Percentiles rank a stretch among this genome's conserved stretches.
Evolutionary conservation across 2,113 vertebrate genomes (phyloP).

Genomic region (Chamaetylas fuelleborni): DNA sequence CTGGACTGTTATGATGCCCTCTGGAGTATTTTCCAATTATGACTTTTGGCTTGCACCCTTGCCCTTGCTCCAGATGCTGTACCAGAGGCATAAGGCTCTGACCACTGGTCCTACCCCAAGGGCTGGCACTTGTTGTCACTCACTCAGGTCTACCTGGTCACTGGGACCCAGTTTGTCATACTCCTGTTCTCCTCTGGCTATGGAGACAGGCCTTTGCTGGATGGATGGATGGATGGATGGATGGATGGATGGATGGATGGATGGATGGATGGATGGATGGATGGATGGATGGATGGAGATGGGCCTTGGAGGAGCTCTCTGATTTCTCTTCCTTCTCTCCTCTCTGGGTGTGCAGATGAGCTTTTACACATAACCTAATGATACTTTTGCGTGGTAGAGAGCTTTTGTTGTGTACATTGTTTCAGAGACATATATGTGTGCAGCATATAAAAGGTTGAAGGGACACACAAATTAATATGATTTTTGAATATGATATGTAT

Average conservation of each 20-base stretch:
- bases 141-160: not conserved
- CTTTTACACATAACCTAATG: not conserved
- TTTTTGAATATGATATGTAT: not conserved
- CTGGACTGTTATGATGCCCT: not conserved
- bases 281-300: not conserved
- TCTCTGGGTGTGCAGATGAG: not conserved
- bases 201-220: not conserved
- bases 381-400: not conserved
- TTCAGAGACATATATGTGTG: not conserved
- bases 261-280: not conserved
- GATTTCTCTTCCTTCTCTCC: not conserved
- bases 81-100: not conserved
- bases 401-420: not conserved
- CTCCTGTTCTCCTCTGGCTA: not conserved
- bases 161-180: not conserved
- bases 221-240: not conserved
- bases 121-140: rapidly evolving
- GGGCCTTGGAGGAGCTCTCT: not conserved
- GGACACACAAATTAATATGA: not conserved
- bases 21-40: not conserved
- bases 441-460: not conserved
- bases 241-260: not conserved
- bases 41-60: not conserved
- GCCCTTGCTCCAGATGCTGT: not conserved
- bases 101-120: not conserved